phyloP scores from a whole-genome alignment of 2,113 vertebrate genomes.

The Chaenogobius annularis region DNA sequence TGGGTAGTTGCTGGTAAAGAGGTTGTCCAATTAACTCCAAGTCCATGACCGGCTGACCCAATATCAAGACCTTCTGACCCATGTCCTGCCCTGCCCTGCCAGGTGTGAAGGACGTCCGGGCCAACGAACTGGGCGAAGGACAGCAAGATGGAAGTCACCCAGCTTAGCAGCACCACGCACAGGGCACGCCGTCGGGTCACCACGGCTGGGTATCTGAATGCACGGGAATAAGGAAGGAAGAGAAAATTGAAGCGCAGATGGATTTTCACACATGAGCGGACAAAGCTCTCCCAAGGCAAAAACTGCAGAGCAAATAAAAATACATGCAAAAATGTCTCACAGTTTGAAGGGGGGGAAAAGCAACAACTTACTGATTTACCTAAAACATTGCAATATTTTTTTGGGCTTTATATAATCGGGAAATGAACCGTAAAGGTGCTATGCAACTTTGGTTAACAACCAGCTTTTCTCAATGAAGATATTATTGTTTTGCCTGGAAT shows the following conservation, averaged over 20 bases:
- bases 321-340: background rate
- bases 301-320: background rate
- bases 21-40: slow-evolving; percentile 61
- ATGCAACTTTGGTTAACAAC: no score
- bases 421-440: no score
- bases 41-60: slow-evolving; percentile 38
- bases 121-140: slow-evolving; percentile 79
- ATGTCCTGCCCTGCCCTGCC: slow-evolving; percentile 1
- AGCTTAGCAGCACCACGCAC: slow-evolving; percentile 71
- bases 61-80: background rate
- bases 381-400: background rate
- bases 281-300: background rate
- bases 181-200: slow-evolving; percentile 68
- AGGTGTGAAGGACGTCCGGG: slow-evolving; percentile 57
- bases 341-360: background rate
- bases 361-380: background rate
- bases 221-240: slow-evolving; percentile 21
- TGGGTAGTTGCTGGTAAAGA: slow-evolving; percentile 21
- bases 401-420: no score
- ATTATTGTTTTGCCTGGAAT: no score
- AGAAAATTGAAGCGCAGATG: slow-evolving; percentile 10
- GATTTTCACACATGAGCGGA: background rate
- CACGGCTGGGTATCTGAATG: slow-evolving; percentile 66
- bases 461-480: no score
- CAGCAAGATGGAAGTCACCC: slow-evolving; percentile 74